phyloP scores from a whole-genome alignment of 2,888 invertebrate species.

The Cosmia pyralina region DNA sequence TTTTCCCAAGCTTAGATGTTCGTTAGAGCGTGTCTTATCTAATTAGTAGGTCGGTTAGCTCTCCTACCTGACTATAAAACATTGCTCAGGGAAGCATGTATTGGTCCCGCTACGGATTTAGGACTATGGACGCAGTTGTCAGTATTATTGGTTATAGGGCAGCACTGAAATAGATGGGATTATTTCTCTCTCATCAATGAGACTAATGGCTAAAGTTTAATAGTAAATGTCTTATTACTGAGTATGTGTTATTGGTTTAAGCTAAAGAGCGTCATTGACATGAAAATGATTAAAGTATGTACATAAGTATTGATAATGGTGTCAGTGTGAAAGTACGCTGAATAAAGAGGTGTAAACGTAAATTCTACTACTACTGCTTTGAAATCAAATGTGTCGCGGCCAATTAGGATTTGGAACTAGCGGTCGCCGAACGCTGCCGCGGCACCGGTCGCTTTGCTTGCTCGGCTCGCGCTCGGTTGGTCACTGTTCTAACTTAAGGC shows the following conservation, averaged over 20 bases:
- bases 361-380: not conserved
- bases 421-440: too few species aligned
- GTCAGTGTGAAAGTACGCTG: not conserved
- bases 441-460: too few species aligned
- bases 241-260: too few species aligned
- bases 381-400: not conserved
- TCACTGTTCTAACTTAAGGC: too few species aligned
- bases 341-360: not conserved
- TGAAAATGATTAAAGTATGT: not conserved
- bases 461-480: too few species aligned
- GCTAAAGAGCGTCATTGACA: not conserved
- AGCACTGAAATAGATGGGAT: slow-evolving; percentile 1
- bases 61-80: slow-evolving; percentile 72
- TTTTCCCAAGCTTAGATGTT: slow-evolving; percentile 77
- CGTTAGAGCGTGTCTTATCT: slow-evolving; percentile 79
- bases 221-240: not conserved
- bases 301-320: not conserved
- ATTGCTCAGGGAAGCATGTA: slow-evolving; percentile 80
- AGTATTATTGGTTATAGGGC: slow-evolving; percentile 37
- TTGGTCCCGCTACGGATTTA: slow-evolving; percentile 58
- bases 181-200: slow-evolving; percentile 4
- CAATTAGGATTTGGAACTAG: too few species aligned
- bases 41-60: slow-evolving; percentile 84
- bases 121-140: slow-evolving; percentile 46
- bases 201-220: not conserved